Evolutionary conservation across 2,888 invertebrate species (phyloP), one percentile per base, ranked within the genome.

Genomic region (Synanthedon formicaeformis): DNA sequence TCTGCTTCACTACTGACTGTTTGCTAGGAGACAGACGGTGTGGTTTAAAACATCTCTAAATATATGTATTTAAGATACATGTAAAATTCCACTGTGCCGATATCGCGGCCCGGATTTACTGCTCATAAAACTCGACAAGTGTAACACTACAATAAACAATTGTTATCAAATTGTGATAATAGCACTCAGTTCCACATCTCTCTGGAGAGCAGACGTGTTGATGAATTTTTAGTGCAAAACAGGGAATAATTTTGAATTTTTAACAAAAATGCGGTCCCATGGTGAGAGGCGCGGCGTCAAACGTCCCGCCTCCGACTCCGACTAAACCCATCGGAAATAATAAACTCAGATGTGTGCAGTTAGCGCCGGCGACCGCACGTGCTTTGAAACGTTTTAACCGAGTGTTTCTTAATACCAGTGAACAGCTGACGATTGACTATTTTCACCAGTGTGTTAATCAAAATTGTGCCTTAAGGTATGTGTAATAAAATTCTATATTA

Each of bases 191-290:
- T 65, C 60, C 63, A 58, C 52, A 59, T 60, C 68, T 67, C 64
- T 64, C 63, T 51, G 57, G 63, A 60, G 74, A 60, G 60, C 64
- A 64, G 75, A 74, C 79, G 78, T 72, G 67, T 67, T 60, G 58
- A 64, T 57, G 27, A 50, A 49, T 45, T 34, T 55, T 56, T 54
- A 52, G 55, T 57, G 50, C 51, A 50, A 53, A 53, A 40, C 50
- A 52, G 54, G 52, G 54, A 54, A 13, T 6, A 50, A 40, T 53
- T 53, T 56, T 50, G 51, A 52, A 52, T 51, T 23, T 5, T 23
- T 57, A 34, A 55, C 59, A 66, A 83, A 83, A 81, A 86, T 84
- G 85, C 82, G 82, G 80, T 67, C 69, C 58, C 56, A 58, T 60
- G 62, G 67, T 40, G 61, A 64, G 80, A 76, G 84, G 81, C 84